Conservation (phyloP, 2,888 invertebrate genomes). For the Lepidocyrtoides sp. region DNA sequence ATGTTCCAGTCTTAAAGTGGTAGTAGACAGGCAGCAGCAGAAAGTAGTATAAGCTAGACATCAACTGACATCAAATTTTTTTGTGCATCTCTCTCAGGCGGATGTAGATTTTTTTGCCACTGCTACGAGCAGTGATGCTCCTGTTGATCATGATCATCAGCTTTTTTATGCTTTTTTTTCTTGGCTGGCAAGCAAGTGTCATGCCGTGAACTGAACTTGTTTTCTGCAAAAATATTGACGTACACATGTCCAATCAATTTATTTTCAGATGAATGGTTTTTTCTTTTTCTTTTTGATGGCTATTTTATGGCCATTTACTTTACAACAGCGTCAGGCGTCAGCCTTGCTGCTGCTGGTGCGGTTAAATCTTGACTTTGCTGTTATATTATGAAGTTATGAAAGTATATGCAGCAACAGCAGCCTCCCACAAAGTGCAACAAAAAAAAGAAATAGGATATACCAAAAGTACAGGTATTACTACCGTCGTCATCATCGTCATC, state of each 20-base stretch:
- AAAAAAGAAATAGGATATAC: slow-evolving; percentile 74
- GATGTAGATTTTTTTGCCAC: slow-evolving; percentile 60
- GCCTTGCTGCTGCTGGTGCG: slow-evolving; percentile 5
- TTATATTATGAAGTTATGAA: not conserved
- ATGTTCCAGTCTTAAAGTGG: slow-evolving; percentile 12
- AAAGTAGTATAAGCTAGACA: not conserved
- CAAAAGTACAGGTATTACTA: not conserved
- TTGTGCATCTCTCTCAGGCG: slow-evolving; percentile 55
- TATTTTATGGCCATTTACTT: slow-evolving; percentile 76
- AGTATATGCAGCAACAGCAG: slow-evolving; percentile 54
- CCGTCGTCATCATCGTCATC: slow-evolving; percentile 24
- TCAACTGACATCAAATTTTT: not conserved
- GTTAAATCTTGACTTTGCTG: slow-evolving; percentile 28
- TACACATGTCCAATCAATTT: slow-evolving; percentile 80
- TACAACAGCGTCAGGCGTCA: slow-evolving; percentile 60
- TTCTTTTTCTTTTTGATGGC: slow-evolving; percentile 65
- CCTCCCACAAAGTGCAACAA: slow-evolving; percentile 78
- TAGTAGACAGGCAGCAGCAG: not conserved
- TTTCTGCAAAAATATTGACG: slow-evolving; percentile 76
- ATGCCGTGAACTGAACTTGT: slow-evolving; percentile 66
- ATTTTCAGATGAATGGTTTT: slow-evolving; percentile 76
- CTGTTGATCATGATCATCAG: slow-evolving; percentile 7
- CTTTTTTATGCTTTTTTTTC: slow-evolving; percentile 46
- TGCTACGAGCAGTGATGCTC: slow-evolving; percentile 6
- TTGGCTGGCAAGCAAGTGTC: slow-evolving; percentile 57